A percentile compares a stretch with the other conserved stretches of the same genome.
Conservation (phyloP, 1,140 invertebrate genomes). For the Lordiphosa collinella region DNA sequence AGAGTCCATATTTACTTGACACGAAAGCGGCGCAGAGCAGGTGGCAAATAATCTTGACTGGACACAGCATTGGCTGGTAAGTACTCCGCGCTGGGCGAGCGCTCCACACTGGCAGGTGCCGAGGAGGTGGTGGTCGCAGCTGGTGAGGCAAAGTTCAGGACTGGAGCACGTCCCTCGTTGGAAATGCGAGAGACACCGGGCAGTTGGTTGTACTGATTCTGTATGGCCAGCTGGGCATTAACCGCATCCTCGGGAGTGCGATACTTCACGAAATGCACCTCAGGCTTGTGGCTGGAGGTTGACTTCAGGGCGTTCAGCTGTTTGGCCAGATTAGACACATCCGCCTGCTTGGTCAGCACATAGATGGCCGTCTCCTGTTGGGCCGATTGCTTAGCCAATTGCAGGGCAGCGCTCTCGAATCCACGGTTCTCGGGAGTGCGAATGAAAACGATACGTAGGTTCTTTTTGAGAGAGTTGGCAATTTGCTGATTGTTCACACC, state of each 20-base stretch:
- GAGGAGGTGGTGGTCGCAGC: constrained; percentile 3
- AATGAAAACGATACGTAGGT: constrained; percentile 92
- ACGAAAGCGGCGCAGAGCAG: constrained; percentile 61
- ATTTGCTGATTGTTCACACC: constrained; percentile 42
- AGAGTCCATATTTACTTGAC: constrained; percentile 37
- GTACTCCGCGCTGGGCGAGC: constrained; percentile 35
- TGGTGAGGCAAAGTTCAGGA: constrained; percentile 59
- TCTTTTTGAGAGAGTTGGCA: constrained; percentile 84
- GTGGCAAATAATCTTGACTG: constrained; percentile 58
- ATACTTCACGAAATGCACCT: constrained; percentile 70
- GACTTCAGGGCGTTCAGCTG: constrained; percentile 59
- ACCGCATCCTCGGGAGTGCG: constrained; percentile 61
- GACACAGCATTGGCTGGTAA: constrained; percentile 52
- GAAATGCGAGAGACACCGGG: constrained; percentile 59
- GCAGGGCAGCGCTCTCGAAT: constrained; percentile 83
- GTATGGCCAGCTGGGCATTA: constrained; percentile 63
- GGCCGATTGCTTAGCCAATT: constrained; percentile 82
- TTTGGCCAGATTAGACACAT: constrained; percentile 56
- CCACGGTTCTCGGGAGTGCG: constrained; percentile 85
- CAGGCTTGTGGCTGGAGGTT: constrained; percentile 53
- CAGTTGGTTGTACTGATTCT: constrained; percentile 64
- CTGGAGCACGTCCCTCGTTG: constrained; percentile 64
- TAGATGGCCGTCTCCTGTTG: constrained; percentile 86
- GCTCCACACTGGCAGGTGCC: background rate
- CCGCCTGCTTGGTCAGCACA: constrained; percentile 86